A percentile compares a stretch with the other conserved stretches of the same genome.
Conservation (phyloP, 2,113 vertebrate genomes). For the Sterrhoptilus dennistouni region DNA sequence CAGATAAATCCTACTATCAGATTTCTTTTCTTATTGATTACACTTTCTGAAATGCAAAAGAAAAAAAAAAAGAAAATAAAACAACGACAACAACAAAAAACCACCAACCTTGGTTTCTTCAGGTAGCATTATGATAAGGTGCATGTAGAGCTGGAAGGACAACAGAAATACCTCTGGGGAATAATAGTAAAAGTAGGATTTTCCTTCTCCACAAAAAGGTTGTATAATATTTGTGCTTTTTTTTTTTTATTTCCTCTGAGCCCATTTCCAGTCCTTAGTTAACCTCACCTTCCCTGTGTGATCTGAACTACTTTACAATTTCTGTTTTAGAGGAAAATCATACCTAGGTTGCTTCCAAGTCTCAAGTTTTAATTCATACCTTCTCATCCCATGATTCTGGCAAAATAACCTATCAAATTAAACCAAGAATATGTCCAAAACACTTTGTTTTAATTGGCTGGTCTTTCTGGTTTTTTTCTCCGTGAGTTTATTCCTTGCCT, state of each 20-base stretch:
- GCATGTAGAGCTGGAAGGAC: not conserved
- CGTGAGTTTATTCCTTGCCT: not conserved
- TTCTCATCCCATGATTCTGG: not conserved
- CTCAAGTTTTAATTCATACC: not conserved
- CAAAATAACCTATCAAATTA: not conserved
- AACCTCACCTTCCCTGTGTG: not conserved
- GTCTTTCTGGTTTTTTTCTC: rapidly evolving
- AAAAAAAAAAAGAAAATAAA: not conserved
- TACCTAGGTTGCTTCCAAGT: not conserved
- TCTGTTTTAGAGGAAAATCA: not conserved
- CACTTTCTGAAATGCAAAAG: not conserved
- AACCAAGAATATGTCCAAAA: not conserved
- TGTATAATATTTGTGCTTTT: not conserved
- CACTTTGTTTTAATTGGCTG: not conserved
- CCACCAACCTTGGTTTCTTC: not conserved
- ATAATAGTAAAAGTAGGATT: not conserved
- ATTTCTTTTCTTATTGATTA: conserved; percentile 6
- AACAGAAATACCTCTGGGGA: not conserved
- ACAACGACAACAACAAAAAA: too few relatives aligned
- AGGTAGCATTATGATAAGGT: rapidly evolving
- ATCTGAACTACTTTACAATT: not conserved
- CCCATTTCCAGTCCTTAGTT: not conserved
- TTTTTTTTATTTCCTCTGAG: not conserved
- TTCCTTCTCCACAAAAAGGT: not conserved
- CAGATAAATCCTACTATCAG: conserved; percentile 4